phyloP scores from a whole-genome alignment of 2,797 vertebrate species.

The Ceyx erithaca region DNA sequence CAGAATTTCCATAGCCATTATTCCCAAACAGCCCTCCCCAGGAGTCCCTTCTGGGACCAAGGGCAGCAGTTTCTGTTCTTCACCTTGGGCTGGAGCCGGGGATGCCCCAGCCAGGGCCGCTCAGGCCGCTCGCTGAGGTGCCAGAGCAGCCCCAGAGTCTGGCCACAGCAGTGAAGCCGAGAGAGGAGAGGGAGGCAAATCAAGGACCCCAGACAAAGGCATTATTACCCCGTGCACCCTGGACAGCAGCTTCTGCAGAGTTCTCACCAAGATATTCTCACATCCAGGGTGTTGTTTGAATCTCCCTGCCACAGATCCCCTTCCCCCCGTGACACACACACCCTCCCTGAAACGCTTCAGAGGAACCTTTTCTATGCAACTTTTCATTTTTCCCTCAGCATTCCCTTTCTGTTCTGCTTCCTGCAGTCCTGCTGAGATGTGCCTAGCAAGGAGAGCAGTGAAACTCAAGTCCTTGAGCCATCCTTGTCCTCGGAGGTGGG shows the following conservation, averaged over 20 bases:
- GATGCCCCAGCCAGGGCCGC: constrained; percentile 54
- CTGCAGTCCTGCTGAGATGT: background rate
- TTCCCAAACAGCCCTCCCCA: constrained; percentile 75
- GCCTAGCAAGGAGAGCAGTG: background rate
- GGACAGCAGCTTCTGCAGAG: background rate
- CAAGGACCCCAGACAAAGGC: constrained; percentile 50
- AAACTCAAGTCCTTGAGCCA: background rate
- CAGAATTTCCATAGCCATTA: constrained; percentile 80
- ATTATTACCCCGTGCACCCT: background rate
- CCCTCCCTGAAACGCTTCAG: background rate
- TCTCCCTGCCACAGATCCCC: background rate
- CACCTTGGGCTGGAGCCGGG: constrained; percentile 54
- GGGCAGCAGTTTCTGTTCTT: constrained; percentile 69
- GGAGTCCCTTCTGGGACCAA: constrained; percentile 73
- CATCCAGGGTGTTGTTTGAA: background rate
- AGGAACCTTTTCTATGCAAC: background rate
- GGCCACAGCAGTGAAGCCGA: background rate
- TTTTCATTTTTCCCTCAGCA: background rate
- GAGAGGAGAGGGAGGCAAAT: background rate
- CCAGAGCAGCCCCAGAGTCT: background rate
- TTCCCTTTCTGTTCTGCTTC: background rate
- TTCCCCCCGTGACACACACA: background rate
- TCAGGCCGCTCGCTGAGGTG: background rate
- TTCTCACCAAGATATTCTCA: background rate
- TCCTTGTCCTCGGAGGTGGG: background rate